Conservation (phyloP, 2,888 invertebrate genomes). For the Papilio demoleus region DNA sequence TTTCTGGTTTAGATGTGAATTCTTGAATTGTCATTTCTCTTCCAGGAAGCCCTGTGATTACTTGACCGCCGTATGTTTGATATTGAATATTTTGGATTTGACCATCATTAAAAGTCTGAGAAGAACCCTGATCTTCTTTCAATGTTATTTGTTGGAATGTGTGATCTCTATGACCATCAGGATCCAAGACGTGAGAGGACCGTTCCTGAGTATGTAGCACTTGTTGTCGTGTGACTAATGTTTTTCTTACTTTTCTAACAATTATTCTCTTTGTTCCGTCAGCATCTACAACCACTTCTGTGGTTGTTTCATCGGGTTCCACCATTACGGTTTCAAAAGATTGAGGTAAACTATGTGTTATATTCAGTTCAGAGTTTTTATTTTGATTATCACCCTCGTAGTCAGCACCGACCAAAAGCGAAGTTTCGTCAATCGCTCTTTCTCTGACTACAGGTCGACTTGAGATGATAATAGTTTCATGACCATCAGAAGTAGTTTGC, state of each 20-base stretch:
- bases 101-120: slow-evolving; percentile 84
- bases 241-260: slow-evolving; percentile 88
- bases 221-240: slow-evolving; percentile 86
- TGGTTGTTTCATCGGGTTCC: slow-evolving; percentile 92
- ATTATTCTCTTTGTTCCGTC: slow-evolving; percentile 92
- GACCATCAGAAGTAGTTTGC: slow-evolving; percentile 85
- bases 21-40: slow-evolving; percentile 86
- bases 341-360: slow-evolving; percentile 88
- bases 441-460: slow-evolving; percentile 83
- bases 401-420: slow-evolving; percentile 88
- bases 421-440: slow-evolving; percentile 80
- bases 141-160: slow-evolving; percentile 87
- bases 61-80: slow-evolving; percentile 85
- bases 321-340: slow-evolving; percentile 92
- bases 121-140: slow-evolving; percentile 85
- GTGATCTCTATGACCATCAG: slow-evolving; percentile 84
- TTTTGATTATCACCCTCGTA: slow-evolving; percentile 83
- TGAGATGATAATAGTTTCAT: slow-evolving; percentile 89
- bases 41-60: slow-evolving; percentile 85
- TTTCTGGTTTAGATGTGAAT: slow-evolving; percentile 85
- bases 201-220: slow-evolving; percentile 85
- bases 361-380: slow-evolving; percentile 87
- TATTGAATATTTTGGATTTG: slow-evolving; percentile 85
- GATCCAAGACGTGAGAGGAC: slow-evolving; percentile 81
- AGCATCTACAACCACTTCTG: slow-evolving; percentile 90